Percentiles rank a stretch among this genome's conserved stretches.
Evolutionary conservation across 2,797 vertebrate species (phyloP).

Genomic region (Phoebastria nigripes): DNA sequence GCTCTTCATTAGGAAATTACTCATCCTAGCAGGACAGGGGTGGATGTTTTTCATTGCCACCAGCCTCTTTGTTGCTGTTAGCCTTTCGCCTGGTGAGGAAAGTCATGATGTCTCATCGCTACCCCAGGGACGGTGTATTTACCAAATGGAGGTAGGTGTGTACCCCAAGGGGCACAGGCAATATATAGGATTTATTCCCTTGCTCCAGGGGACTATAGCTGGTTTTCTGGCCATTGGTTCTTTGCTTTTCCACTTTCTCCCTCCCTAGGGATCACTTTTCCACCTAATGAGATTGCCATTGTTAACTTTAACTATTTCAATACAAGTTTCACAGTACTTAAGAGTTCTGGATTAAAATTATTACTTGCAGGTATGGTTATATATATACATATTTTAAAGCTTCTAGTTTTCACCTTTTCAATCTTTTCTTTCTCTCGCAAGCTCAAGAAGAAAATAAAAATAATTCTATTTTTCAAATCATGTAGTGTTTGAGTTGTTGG

Average conservation of each 20-base stretch:
- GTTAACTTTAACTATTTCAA: background rate
- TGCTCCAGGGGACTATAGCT: background rate
- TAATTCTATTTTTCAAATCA: background rate
- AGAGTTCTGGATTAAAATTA: background rate
- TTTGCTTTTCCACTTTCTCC: background rate
- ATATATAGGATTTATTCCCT: background rate
- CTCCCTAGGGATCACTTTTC: background rate
- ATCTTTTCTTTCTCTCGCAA: background rate
- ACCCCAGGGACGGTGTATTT: accelerated
- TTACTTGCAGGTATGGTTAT: background rate
- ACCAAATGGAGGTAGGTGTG: background rate
- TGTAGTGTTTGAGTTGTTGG: background rate
- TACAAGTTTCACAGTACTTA: background rate
- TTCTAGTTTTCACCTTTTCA: background rate
- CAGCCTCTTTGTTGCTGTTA: background rate
- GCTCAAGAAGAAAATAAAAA: background rate
- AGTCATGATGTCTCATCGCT: accelerated
- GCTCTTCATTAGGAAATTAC: background rate
- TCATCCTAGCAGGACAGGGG: accelerated
- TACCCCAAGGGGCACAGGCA: accelerated
- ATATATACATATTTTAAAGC: background rate
- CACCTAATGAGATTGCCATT: background rate
- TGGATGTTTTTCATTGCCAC: background rate
- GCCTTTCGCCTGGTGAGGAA: background rate
- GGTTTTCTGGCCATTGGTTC: background rate